Evolutionary conservation across 2,113 vertebrate species (phyloP).

Genomic region (Thomomys bottae): DNA sequence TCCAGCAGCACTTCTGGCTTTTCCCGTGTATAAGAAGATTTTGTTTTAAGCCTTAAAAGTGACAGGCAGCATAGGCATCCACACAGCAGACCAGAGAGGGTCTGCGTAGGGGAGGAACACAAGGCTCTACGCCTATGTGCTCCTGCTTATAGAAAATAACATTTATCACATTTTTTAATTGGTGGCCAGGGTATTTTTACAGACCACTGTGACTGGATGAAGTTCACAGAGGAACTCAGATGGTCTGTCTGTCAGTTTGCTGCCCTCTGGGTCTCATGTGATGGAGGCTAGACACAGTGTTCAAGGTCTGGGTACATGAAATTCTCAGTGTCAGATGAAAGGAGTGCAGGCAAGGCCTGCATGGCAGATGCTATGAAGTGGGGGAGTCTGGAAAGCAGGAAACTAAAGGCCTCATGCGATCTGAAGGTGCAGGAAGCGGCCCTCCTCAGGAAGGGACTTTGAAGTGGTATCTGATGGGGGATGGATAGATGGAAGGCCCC

Average conservation of each 20-base stretch:
- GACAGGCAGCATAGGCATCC: too few species aligned
- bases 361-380: background rate
- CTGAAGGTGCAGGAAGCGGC: background rate
- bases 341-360: fast-evolving
- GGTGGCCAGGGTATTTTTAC: background rate
- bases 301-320: fast-evolving
- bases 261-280: background rate
- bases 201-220: background rate
- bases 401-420: background rate
- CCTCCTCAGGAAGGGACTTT: background rate
- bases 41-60: background rate
- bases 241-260: background rate
- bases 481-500: fast-evolving
- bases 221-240: too few species aligned
- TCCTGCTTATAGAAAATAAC: too few species aligned
- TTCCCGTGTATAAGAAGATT: background rate
- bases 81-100: too few species aligned
- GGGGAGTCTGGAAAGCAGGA: background rate
- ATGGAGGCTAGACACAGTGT: background rate
- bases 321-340: background rate
- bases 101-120: too few species aligned
- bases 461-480: background rate
- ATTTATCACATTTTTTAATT: too few species aligned
- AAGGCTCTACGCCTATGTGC: too few species aligned
- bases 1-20: background rate